Conservation (phyloP, 2,113 vertebrate genomes). For the Dascyllus trimaculatus region DNA sequence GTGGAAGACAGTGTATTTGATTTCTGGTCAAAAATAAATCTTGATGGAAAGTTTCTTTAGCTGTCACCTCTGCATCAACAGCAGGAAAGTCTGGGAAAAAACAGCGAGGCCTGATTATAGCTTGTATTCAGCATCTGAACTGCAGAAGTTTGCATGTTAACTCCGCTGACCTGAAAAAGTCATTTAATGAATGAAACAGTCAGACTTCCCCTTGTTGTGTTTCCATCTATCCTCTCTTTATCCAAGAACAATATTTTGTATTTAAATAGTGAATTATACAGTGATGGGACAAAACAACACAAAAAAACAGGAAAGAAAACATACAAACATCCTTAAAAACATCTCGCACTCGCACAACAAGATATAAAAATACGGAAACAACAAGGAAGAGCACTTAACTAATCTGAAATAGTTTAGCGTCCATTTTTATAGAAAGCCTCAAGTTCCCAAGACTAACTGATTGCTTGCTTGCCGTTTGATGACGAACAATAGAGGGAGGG, state of each 20-base stretch:
- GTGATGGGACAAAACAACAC: slow-evolving; percentile 72
- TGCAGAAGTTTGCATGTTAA: background rate
- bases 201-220: slow-evolving; percentile 75
- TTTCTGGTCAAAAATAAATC: slow-evolving; percentile 22
- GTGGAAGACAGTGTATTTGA: background rate
- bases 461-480: slow-evolving; percentile 56
- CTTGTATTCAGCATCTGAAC: slow-evolving; percentile 5
- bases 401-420: slow-evolving; percentile 42
- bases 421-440: slow-evolving; percentile 38
- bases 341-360: slow-evolving; percentile 67
- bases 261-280: slow-evolving; percentile 81
- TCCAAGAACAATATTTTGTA: slow-evolving; percentile 82
- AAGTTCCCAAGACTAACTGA: slow-evolving; percentile 74
- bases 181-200: slow-evolving; percentile 41
- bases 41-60: background rate
- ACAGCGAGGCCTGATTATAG: background rate
- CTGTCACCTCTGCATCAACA: background rate
- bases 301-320: slow-evolving; percentile 82
- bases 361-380: slow-evolving; percentile 64
- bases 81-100: background rate
- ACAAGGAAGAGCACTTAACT: slow-evolving; percentile 71
- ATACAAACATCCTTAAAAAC: slow-evolving; percentile 83
- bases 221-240: slow-evolving; percentile 74
- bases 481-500: slow-evolving; percentile 45
- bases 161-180: background rate